A percentile compares a stretch with the other conserved stretches of the same genome.
Evolutionary conservation across 2,113 vertebrate species (phyloP).

Genomic region (Coracopsis vasa): DNA sequence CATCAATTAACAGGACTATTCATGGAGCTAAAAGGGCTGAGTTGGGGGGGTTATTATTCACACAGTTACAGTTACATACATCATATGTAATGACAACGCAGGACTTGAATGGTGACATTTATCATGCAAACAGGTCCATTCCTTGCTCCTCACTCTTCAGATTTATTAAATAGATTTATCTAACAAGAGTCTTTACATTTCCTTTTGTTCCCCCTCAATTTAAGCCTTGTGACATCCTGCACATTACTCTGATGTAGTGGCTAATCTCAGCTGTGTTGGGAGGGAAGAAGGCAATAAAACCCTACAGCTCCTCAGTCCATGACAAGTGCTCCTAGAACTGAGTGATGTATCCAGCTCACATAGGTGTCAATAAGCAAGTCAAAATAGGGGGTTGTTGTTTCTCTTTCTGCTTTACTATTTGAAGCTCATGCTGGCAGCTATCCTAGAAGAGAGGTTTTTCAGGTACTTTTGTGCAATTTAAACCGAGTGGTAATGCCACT

Average conservation of each 20-base stretch:
- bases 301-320: background rate
- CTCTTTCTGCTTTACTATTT: background rate
- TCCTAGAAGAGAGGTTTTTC: background rate
- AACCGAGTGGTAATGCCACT: background rate
- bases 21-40: background rate
- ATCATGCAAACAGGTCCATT: background rate
- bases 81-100: background rate
- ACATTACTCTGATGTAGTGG: background rate
- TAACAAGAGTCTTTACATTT: background rate
- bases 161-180: slow-evolving; percentile 34
- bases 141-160: background rate
- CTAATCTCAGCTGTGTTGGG: background rate
- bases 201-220: background rate
- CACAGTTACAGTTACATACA: background rate
- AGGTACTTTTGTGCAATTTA: background rate
- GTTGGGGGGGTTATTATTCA: background rate
- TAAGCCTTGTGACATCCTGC: background rate
- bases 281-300: background rate
- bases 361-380: background rate
- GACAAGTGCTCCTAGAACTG: background rate
- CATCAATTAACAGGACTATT: background rate
- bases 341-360: background rate
- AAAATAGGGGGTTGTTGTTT: background rate
- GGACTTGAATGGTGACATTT: background rate
- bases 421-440: background rate